A percentile compares a stretch with the other conserved stretches of the same genome.
Evolutionary conservation across 2,888 invertebrate species (phyloP).

Genomic region (Oconnorella tubifera): DNA sequence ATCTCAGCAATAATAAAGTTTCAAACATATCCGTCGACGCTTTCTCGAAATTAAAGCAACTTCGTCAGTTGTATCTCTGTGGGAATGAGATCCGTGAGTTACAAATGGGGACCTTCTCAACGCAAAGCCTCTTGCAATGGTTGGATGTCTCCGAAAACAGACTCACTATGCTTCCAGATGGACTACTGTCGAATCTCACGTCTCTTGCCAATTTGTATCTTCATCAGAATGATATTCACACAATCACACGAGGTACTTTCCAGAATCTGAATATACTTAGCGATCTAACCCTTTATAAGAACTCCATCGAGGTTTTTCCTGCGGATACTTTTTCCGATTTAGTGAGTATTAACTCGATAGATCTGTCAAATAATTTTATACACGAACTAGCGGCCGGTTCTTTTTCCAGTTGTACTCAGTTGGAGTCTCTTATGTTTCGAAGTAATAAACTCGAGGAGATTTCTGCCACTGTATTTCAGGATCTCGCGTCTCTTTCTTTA

Average conservation of each 20-base stretch:
- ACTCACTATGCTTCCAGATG: neutral
- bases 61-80: neutral
- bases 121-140: neutral
- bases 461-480: neutral
- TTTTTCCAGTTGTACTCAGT: neutral
- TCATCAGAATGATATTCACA: neutral
- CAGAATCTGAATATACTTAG: neutral
- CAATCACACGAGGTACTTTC: neutral
- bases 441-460: neutral
- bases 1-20: neutral
- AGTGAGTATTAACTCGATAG: neutral
- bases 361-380: neutral
- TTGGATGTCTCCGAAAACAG: neutral
- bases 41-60: neutral
- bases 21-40: neutral
- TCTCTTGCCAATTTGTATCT: neutral
- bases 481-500: neutral
- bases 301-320: neutral
- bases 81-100: neutral
- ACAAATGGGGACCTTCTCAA: neutral
- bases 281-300: neutral
- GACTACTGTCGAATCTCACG: neutral
- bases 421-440: neutral
- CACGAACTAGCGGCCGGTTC: neutral
- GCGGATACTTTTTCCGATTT: neutral